phyloP scores from a whole-genome alignment of 2,888 invertebrate genomes.

The Acheta domesticus region DNA sequence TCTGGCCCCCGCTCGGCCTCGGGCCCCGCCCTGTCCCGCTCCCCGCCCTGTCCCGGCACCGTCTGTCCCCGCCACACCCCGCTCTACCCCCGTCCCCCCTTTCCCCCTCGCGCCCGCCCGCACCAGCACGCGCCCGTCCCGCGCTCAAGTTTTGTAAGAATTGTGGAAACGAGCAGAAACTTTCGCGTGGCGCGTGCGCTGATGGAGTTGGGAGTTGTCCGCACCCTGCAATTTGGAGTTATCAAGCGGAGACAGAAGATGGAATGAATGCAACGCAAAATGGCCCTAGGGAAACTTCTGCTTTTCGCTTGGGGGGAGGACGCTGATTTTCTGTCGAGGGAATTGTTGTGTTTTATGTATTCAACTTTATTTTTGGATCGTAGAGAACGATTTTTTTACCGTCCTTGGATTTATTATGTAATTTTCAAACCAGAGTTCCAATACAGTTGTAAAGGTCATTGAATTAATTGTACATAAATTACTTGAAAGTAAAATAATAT shows the following conservation, averaged over 20 bases:
- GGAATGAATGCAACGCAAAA: neutral
- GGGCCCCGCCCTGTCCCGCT: too few relatives aligned
- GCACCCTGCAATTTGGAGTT: neutral
- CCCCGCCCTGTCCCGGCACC: too few relatives aligned
- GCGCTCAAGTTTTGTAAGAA: neutral
- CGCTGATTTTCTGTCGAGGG: neutral
- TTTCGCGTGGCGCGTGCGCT: neutral
- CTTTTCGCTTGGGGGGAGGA: neutral
- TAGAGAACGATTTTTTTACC: neutral
- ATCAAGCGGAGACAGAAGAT: neutral
- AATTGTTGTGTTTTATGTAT: neutral
- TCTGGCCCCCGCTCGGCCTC: too few relatives aligned
- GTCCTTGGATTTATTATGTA: too few relatives aligned
- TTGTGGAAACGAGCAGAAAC: neutral
- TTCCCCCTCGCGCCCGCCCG: too few relatives aligned
- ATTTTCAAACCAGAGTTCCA: too few relatives aligned
- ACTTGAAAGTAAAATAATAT: too few relatives aligned
- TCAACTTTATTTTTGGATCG: neutral
- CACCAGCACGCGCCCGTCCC: too few relatives aligned
- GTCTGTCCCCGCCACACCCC: too few relatives aligned
- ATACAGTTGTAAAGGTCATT: too few relatives aligned
- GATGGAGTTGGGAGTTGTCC: neutral
- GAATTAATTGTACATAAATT: too few relatives aligned
- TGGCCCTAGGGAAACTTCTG: neutral
- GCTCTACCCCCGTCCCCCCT: too few relatives aligned